Base-by-base conservation (phyloP, 2,888 invertebrate species). In the Anodontia alba region DNA sequence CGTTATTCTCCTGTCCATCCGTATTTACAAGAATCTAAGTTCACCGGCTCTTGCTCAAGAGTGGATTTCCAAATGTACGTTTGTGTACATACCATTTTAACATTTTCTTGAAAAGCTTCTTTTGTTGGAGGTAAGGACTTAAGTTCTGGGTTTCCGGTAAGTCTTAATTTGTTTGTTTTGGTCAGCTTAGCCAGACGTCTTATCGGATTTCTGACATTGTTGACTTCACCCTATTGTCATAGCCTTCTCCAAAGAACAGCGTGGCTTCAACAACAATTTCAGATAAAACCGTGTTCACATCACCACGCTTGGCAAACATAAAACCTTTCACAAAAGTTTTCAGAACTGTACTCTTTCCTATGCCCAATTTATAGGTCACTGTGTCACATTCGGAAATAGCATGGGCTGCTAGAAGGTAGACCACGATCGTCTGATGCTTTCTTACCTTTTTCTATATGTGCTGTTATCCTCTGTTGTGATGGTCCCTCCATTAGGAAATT, bases 341-440 rank as follows among this genome's bases (percentile, higher is more conserved):
- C 10, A 76, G 10, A 26, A 69, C 49, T 36, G 75, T 54, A n/a
- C n/a, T 43, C 67, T 49, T 78, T 46, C 80, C 76, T 26, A 80
- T 49, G 23, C 80, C 73, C 42, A 7, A 51, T 1, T 51, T n/a
- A n/a, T 29, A 12, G 12, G 80, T 68, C 5, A 80, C 80, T 23
- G 76, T 80, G 33, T 80, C 76, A 80, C 80, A 77, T 0, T 73
- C 80, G 26, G 76, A 76, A 12, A n/a, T n/a, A n/a, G n/a, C n/a
- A n/a, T n/a, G n/a, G n/a, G n/a, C n/a, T n/a, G n/a, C n/a, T n/a
- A n/a, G n/a, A n/a, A n/a, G n/a, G n/a, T n/a, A n/a, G n/a, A n/a
- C n/a, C n/a, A n/a, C n/a, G n/a, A n/a, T n/a, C n/a, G n/a, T n/a
- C n/a, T n/a, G n/a, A n/a, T n/a, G n/a, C n/a, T n/a, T n/a, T n/a